Evolutionary conservation across 2,888 invertebrate species (phyloP), one percentile per base, ranked within the genome.

Genomic region (Amiota communis): DNA sequence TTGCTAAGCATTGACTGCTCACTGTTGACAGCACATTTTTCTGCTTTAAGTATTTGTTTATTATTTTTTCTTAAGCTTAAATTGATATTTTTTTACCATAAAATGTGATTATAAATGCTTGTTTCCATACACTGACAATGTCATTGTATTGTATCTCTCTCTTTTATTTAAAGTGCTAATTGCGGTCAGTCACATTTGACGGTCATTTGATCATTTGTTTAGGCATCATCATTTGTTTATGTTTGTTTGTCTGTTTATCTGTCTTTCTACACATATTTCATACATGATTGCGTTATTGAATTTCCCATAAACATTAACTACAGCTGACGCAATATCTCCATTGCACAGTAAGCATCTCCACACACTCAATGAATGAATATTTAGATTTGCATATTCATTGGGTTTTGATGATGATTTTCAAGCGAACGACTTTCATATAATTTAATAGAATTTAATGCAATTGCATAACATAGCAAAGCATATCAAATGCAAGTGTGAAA

Each of bases 161-260:
- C 81, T 77, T 72, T 53, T 72, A 69, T 68, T 68, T 73, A 65
- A 75, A 74, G 76, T 76, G 75, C 75, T 86, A 76, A 86, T 85
- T 79, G 78, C 81, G 82, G 85, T 82, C 85, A 86, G 75, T 78
- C 79, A 72, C 82, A 59, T 67, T 69, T 68, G 71, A 56, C 59
- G 69, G 70, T 49, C 63, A n/a, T 68, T 68, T 46, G 47, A 36
- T 59, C 36, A 53, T 53, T 53, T 13, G 13, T 53, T 53, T n/a
- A 13, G n/a, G 13, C 15, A 53, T 53, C 15, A 15, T 13, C n/a
- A 13, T 53, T 13, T 53, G n/a, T 13, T 63, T 73, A 67, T 23
- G 74, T 67, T 46, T 61, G 68, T 51, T 59, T 36, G 47, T 68
- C 17, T 13, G 46, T 48, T 59, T 67, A 13, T 53, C n/a, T 23